Evolutionary conservation across 2,797 vertebrate genomes (phyloP).

Genomic region (Lycodopsis pacificus): DNA sequence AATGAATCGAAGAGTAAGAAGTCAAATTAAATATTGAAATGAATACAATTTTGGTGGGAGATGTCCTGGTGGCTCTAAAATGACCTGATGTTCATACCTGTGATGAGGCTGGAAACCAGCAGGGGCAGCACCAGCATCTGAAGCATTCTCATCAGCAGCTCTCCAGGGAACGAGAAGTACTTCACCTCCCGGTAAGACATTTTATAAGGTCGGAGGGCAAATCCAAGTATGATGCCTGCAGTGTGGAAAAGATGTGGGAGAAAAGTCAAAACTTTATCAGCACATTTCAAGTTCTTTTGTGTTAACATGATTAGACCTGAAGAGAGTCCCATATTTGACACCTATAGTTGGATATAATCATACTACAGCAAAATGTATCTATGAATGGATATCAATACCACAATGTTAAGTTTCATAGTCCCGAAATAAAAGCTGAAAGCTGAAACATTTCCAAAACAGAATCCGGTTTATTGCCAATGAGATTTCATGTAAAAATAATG

Average conservation of each 20-base stretch:
- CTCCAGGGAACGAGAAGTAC: constrained; percentile 97
- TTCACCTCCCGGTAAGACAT: constrained; percentile 93
- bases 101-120: constrained; percentile 97
- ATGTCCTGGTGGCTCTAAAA: neutral
- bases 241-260: constrained; percentile 3
- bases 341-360: neutral
- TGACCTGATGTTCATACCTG: constrained; percentile 84
- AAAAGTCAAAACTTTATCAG: neutral
- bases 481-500: neutral
- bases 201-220: constrained; percentile 89
- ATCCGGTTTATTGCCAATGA: neutral
- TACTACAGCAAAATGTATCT: neutral
- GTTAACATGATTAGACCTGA: neutral
- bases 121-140: constrained; percentile 98
- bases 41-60: neutral
- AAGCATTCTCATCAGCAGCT: constrained; percentile 97
- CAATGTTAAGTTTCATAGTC: neutral
- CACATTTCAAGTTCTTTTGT: neutral
- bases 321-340: neutral
- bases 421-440: neutral
- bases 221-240: constrained; percentile 92
- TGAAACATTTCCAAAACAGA: neutral
- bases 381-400: neutral
- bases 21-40: neutral
- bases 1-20: neutral